A percentile compares a stretch with the other conserved stretches of the same genome.
These are phyloP conservation scores for Synergus laeviventris DNA, from an alignment of 2,888 invertebrate species.

Conservation along the genomic window DNA sequence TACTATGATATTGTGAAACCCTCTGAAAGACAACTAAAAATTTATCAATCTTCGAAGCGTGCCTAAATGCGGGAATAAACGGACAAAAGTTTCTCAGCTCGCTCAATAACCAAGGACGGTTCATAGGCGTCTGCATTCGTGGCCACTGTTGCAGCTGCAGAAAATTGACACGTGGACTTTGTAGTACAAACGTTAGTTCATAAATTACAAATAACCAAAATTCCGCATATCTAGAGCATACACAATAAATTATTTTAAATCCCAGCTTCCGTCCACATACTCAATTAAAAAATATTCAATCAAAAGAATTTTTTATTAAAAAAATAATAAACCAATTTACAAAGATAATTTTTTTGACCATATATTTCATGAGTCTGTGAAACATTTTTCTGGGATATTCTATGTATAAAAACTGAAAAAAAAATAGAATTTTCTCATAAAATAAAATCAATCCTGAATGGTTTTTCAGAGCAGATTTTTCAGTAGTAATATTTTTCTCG, in stretches of 20 bases:
- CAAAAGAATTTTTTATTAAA: too few relatives aligned
- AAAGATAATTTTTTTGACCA: too few relatives aligned
- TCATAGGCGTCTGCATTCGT: constrained; percentile 38
- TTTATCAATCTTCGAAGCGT: constrained; percentile 55
- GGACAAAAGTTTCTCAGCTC: constrained; percentile 50
- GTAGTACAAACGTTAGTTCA: not conserved
- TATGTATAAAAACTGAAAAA: not conserved
- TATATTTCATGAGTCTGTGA: not conserved
- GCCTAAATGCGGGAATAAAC: constrained; percentile 53
- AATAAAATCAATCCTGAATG: not conserved
- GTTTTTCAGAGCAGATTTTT: not conserved
- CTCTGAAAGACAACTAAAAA: constrained; percentile 49
- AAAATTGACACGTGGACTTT: constrained; percentile 11
- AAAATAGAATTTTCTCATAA: not conserved
- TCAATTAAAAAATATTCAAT: too few relatives aligned
- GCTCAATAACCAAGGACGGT: constrained; percentile 41
- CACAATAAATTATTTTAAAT: not conserved
- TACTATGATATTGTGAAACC: constrained; percentile 51
- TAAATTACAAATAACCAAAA: not conserved
- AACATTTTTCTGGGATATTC: not conserved
- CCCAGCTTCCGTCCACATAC: not conserved
- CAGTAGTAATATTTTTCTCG: not conserved
- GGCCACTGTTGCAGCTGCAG: constrained; percentile 22
- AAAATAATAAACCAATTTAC: too few relatives aligned
- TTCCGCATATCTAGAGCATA: not conserved